Conservation (phyloP, 1,140 invertebrate species). For the Bacillus rossius region DNA sequence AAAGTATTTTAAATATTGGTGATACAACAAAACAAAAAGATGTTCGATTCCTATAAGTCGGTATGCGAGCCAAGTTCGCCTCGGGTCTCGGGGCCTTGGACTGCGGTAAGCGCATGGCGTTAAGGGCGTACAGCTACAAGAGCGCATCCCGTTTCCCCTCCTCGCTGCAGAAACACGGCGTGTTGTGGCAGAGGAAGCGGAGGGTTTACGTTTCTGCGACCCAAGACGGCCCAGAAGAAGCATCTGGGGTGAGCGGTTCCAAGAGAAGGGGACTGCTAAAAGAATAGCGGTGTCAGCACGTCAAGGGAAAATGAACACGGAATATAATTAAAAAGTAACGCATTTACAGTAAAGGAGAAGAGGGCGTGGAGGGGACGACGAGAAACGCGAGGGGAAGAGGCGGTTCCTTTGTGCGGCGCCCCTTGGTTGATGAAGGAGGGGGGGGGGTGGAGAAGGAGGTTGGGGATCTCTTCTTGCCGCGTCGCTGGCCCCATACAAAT, state of each 20-base stretch:
- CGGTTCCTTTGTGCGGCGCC: conserved; percentile 1
- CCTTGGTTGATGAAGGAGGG: not conserved
- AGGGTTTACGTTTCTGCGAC: not conserved
- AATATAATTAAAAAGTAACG: conserved; percentile 13
- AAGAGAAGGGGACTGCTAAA: not conserved
- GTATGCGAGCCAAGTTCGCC: no score
- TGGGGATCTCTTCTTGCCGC: conserved; percentile 9
- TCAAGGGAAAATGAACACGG: conserved; percentile 5
- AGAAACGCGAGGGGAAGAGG: not conserved
- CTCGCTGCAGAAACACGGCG: no score
- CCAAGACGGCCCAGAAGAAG: not conserved
- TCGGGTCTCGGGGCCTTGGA: no score
- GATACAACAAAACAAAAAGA: no score
- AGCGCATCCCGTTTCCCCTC: no score
- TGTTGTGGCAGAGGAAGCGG: no score
- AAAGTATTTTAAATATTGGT: no score
- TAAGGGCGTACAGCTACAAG: no score
- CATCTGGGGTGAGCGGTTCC: not conserved
- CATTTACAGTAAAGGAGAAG: conserved; percentile 5
- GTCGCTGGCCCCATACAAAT: conserved; percentile 12
- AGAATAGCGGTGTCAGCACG: not conserved
- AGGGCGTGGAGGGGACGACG: not conserved
- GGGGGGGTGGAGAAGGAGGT: not conserved
- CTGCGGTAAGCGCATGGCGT: no score
- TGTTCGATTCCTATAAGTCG: no score